Percentiles rank a stretch among this genome's conserved stretches.
phyloP scores from a whole-genome alignment of 2,888 invertebrate species.

The Cheilosia soror region DNA sequence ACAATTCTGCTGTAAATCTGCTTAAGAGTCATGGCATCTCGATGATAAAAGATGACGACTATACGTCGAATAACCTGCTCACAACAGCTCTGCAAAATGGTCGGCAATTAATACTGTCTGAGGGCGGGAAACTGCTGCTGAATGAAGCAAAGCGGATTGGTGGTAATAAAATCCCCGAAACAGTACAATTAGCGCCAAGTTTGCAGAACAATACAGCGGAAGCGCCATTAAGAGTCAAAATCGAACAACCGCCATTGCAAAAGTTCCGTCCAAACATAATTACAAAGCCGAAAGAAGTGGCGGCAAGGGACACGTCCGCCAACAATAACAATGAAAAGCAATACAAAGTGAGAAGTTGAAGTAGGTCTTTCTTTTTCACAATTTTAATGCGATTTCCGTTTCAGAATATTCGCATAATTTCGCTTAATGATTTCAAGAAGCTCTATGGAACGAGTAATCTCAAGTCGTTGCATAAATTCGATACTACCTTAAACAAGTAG shows the following conservation, averaged over 20 bases:
- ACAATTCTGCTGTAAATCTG: constrained; percentile 85
- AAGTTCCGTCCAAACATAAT: constrained; percentile 77
- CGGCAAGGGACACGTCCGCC: constrained; percentile 72
- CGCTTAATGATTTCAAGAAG: constrained; percentile 82
- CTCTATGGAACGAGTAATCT: constrained; percentile 80
- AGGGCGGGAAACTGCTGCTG: constrained; percentile 90
- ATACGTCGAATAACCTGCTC: constrained; percentile 87
- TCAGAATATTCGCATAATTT: constrained; percentile 83
- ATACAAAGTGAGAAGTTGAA: constrained; percentile 57
- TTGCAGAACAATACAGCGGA: constrained; percentile 59
- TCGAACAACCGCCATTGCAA: constrained; percentile 48
- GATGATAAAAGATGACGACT: constrained; percentile 93
- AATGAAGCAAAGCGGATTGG: constrained; percentile 84
- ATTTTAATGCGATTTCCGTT: not conserved
- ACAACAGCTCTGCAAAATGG: constrained; percentile 93
- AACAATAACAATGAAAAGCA: constrained; percentile 52
- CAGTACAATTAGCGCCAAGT: constrained; percentile 72
- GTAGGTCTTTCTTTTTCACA: not conserved
- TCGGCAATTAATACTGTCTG: constrained; percentile 93
- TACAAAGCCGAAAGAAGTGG: constrained; percentile 76
- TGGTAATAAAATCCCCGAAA: constrained; percentile 30
- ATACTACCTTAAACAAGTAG: constrained; percentile 80
- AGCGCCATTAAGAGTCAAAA: constrained; percentile 67
- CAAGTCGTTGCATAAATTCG: constrained; percentile 80
- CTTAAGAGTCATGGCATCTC: constrained; percentile 94